Evolutionary conservation across 2,113 vertebrate genomes (phyloP).

Genomic region (Gymnobelideus leadbeateri): DNA sequence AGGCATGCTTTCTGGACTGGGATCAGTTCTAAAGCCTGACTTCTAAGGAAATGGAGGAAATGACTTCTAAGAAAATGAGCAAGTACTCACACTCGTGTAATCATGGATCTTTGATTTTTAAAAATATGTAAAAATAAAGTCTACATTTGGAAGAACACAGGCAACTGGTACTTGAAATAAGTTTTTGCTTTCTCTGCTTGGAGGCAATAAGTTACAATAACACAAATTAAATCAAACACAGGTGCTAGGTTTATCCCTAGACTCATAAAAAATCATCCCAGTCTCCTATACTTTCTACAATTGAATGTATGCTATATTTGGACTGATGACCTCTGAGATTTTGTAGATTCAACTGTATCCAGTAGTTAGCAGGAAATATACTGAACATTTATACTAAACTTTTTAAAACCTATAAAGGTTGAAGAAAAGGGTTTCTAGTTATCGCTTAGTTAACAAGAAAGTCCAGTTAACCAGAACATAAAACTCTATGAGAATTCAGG

Average conservation of each 20-base stretch:
- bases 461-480: not conserved
- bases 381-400: not conserved
- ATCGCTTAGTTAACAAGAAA: not conserved
- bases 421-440: not conserved
- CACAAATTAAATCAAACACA: not conserved
- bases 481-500: not conserved
- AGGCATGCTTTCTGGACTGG: no score
- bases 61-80: no score
- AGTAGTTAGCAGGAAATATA: not conserved
- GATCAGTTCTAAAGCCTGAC: no score
- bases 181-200: not conserved
- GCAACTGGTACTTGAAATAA: not conserved
- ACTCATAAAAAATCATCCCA: not conserved
- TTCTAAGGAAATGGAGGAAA: no score
- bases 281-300: not conserved
- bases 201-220: not conserved
- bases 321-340: not conserved
- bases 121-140: not conserved
- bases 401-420: not conserved
- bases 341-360: not conserved
- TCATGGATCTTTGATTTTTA: not conserved
- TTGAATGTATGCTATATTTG: not conserved
- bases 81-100: not conserved
- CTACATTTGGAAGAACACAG: not conserved
- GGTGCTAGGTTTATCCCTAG: not conserved